These are phyloP conservation scores for Physella acuta DNA, from an alignment of 1,140 invertebrate genomes.

Conservation along the genomic window DNA sequence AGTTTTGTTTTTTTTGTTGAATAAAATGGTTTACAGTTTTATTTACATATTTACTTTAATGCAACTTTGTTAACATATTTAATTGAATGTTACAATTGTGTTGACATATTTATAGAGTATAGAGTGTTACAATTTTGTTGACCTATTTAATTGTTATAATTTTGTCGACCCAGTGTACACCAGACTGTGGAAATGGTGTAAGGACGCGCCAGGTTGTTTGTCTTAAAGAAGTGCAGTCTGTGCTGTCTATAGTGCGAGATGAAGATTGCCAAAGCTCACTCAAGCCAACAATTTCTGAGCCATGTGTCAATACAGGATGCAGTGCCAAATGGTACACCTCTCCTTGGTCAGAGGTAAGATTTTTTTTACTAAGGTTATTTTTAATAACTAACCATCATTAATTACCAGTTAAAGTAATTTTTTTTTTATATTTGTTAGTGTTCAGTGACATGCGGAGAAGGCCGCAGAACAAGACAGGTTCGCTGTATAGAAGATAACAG, in stretches of 20 bases:
- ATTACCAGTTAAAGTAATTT: too few relatives aligned
- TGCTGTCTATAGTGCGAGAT: constrained; percentile 36
- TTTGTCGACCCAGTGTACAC: constrained; percentile 30
- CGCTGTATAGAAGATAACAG: constrained; percentile 63
- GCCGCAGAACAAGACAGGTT: constrained; percentile 65
- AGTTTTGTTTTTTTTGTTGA: too few relatives aligned
- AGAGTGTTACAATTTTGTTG: too few relatives aligned
- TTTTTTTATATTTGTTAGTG: too few relatives aligned
- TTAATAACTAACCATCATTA: too few relatives aligned
- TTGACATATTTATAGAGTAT: too few relatives aligned
- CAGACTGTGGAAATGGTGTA: constrained; percentile 42
- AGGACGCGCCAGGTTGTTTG: constrained; percentile 50
- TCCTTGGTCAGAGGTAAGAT: constrained; percentile 50
- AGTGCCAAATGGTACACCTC: constrained; percentile 52
- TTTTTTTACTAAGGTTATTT: constrained; percentile 3
- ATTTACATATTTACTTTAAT: too few relatives aligned
- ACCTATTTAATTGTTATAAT: too few relatives aligned
- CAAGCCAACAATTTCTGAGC: constrained; percentile 41
- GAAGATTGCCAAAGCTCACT: constrained; percentile 42
- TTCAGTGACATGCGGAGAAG: constrained; percentile 67
- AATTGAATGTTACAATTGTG: too few relatives aligned
- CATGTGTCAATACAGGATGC: constrained; percentile 44
- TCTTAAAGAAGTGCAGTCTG: constrained; percentile 41
- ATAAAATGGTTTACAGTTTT: too few relatives aligned
- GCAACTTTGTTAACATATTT: too few relatives aligned